Evolutionary conservation across 2,888 invertebrate species (phyloP).

Genomic region (Chloromyia formosa): DNA sequence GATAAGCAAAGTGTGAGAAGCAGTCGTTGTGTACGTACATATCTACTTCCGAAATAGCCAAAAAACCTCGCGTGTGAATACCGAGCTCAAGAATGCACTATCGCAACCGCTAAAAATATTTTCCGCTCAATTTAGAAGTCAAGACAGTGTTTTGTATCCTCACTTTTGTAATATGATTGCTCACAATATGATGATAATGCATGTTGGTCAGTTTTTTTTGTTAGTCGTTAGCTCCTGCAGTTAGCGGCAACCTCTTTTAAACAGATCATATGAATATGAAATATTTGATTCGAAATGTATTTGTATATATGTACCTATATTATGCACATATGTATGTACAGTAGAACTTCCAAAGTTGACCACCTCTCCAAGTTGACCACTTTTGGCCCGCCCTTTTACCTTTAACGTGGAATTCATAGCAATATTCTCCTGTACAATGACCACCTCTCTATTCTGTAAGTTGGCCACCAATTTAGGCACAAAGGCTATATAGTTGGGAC

Average conservation of each 20-base stretch:
- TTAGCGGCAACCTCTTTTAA: neutral
- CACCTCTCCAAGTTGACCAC: no score
- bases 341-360: no score
- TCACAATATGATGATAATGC: constrained; percentile 17
- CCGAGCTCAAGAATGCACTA: neutral
- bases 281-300: no score
- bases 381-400: no score
- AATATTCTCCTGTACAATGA: no score
- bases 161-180: constrained; percentile 36
- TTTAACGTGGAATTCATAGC: no score
- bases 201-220: constrained; percentile 25
- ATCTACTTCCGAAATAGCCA: constrained; percentile 30
- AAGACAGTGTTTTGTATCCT: neutral
- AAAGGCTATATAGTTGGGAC: no score
- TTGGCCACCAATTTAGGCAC: no score
- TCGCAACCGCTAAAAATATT: neutral
- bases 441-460: no score
- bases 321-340: no score
- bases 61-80: neutral
- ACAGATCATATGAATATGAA: neutral
- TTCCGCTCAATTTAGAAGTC: constrained; percentile 14
- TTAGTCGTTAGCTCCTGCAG: neutral
- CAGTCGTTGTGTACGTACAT: neutral
- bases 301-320: no score
- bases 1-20: constrained; percentile 40